A percentile compares a stretch with the other conserved stretches of the same genome.
Evolutionary conservation across 2,888 invertebrate species (phyloP).

Genomic region (Calliphora vomitoria): DNA sequence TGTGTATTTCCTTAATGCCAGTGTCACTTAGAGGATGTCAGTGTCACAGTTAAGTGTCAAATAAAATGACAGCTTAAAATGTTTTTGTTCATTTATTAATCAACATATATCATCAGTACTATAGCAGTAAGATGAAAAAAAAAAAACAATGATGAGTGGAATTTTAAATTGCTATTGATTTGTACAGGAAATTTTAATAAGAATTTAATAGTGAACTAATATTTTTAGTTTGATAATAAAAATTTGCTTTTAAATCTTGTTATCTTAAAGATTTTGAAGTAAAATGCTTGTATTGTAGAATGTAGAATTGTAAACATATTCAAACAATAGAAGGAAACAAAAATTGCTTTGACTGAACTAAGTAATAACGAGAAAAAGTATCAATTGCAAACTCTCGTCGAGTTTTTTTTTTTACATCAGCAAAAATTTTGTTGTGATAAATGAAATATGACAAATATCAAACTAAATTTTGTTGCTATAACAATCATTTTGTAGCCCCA

Average conservation of each 20-base stretch:
- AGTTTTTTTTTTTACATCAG: too few species aligned
- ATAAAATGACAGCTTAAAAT: constrained; percentile 46
- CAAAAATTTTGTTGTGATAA: too few species aligned
- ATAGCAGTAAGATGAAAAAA: neutral
- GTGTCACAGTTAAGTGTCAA: constrained; percentile 57
- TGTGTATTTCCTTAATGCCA: constrained; percentile 20
- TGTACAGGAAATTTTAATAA: neutral
- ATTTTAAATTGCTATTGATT: too few species aligned
- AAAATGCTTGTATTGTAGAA: neutral
- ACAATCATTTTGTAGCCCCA: too few species aligned
- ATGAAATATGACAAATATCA: too few species aligned
- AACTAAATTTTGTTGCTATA: too few species aligned
- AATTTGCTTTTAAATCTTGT: neutral
- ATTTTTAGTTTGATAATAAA: too few species aligned
- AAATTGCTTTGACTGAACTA: too few species aligned
- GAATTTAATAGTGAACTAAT: neutral
- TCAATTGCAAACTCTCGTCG: too few species aligned
- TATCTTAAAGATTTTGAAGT: neutral
- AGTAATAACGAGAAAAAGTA: too few species aligned
- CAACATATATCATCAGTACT: neutral
- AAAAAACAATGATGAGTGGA: neutral
- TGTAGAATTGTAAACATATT: too few species aligned
- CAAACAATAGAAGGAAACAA: too few species aligned
- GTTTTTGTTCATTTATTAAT: constrained; percentile 10
- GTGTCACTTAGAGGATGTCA: constrained; percentile 55